Base-by-base conservation (phyloP, 2,888 invertebrate species). In the Embidobia sp. region DNA sequence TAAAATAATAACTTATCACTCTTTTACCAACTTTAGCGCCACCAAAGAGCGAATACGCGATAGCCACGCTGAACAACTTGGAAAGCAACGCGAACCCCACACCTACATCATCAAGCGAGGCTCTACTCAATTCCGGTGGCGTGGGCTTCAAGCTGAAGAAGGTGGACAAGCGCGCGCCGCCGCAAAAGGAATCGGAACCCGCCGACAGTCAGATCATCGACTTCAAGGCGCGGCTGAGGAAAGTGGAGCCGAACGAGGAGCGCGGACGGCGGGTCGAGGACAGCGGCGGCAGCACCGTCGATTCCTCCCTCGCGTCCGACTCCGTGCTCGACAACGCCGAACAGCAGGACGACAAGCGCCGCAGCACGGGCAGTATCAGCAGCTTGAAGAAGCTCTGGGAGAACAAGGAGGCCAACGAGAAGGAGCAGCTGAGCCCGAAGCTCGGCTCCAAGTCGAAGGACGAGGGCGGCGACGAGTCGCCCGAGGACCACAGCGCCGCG, bases 371-470 rank as follows among this genome's bases (percentile, higher is more conserved):
- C 77, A 96, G 96, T 90, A 97, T 97, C 85, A 96, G 94, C 88
- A 97, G 96, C 89, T 91, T 97, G 84, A 97, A 97, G 89, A 96
- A 96, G 89, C 91, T 97, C 78, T 97, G 97, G 97, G 97, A 97
- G 90, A 94, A 94, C 80, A 95, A 95, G 86, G 94, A 94, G 87
- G 89, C 90, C 2, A 57, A 26, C 22, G 90, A 90, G 19, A 91
- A 91, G 78, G 91, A 93, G 46, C 93, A 93, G 70, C 88, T 93
- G 37, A 94, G 94, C 83, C 94, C 94, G 0, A 94, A 94, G 86
- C 90, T 94, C 81, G 83, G 87, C 11, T 18, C 77, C 1, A 63
- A 55, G 10, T 2, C 59, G 10, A 73, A 64, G 31, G 77, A 78
- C 22, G 44, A 27, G n/a, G 75, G 84, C 0, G 84, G 84, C 3